phyloP scores from a whole-genome alignment of 2,888 invertebrate genomes.

The Pristionchus arcanus region DNA sequence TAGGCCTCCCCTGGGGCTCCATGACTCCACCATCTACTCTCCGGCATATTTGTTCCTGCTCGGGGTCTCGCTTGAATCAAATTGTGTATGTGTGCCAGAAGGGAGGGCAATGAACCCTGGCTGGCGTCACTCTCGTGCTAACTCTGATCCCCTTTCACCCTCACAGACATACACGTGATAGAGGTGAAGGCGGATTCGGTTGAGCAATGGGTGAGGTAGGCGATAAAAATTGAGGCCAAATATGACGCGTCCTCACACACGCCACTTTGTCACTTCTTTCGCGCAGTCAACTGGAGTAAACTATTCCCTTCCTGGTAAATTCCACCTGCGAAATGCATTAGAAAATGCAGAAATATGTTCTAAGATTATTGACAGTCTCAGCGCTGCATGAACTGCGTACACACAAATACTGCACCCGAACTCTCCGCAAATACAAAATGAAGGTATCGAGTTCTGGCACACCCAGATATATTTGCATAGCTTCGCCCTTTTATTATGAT shows the following conservation, averaged over 20 bases:
- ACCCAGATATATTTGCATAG: not conserved
- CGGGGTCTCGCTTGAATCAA: slow-evolving; percentile 24
- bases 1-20: not conserved
- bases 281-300: not conserved
- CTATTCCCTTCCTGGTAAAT: not conserved
- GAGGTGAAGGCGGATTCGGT: not conserved
- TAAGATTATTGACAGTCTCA: not conserved
- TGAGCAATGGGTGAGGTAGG: not conserved
- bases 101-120: not conserved
- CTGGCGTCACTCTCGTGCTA: slow-evolving; percentile 5
- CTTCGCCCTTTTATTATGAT: slow-evolving; percentile 14
- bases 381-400: not conserved
- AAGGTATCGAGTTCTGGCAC: not conserved
- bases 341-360: not conserved
- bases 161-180: not conserved
- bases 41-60: slow-evolving; percentile 27
- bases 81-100: not conserved
- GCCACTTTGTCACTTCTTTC: not conserved
- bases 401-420: not conserved
- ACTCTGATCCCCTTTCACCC: not conserved
- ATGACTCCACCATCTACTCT: slow-evolving; percentile 29
- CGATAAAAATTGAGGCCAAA: not conserved
- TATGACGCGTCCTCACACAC: not conserved
- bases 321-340: not conserved
- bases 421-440: not conserved